phyloP scores from a whole-genome alignment of 2,797 vertebrate genomes.

The Melopsittacus undulatus region DNA sequence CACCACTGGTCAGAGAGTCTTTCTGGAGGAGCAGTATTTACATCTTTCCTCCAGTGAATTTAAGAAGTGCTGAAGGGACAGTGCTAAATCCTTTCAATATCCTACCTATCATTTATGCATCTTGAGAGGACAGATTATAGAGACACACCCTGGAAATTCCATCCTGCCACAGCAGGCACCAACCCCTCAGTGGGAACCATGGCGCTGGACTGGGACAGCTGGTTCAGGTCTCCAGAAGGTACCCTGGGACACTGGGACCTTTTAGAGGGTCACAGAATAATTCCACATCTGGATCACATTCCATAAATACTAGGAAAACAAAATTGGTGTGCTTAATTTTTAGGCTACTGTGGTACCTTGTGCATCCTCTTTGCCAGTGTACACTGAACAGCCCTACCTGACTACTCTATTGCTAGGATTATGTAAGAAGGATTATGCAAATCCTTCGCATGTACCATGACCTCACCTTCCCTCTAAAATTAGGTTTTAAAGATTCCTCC shows the following conservation, averaged over 20 bases:
- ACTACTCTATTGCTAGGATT: background rate
- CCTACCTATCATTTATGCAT: background rate
- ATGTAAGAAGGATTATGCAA: background rate
- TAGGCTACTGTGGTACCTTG: background rate
- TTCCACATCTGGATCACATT: background rate
- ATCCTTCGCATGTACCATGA: background rate
- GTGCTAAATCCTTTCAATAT: background rate
- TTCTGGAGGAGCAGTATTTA: background rate
- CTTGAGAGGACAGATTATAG: background rate
- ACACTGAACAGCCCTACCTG: background rate
- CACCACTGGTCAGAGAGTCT: background rate
- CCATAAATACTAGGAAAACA: background rate
- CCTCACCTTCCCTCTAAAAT: background rate
- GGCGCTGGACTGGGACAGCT: background rate
- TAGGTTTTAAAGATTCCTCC: background rate
- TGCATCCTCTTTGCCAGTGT: background rate
- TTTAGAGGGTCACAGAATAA: background rate
- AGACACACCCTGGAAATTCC: background rate
- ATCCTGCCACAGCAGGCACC: background rate
- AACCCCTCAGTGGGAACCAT: background rate
- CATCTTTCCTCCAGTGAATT: background rate
- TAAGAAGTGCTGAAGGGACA: background rate
- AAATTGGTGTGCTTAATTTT: background rate
- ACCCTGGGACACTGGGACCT: rapidly evolving
- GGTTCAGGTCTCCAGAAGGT: background rate